Evolutionary conservation across 2,113 vertebrate species (phyloP).

Genomic region (Indicator indicator): DNA sequence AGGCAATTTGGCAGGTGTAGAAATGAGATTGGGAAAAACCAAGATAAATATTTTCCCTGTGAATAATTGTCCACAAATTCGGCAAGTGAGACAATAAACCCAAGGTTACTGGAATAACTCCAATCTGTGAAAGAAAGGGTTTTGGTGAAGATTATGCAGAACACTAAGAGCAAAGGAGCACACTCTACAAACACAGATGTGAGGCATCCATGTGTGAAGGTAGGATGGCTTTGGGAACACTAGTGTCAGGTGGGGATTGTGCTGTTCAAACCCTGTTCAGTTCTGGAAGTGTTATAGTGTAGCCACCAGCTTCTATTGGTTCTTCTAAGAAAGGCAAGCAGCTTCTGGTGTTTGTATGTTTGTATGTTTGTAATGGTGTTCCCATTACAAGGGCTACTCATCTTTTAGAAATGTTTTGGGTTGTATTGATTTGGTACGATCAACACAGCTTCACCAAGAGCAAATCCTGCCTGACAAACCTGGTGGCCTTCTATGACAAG

Average conservation of each 20-base stretch:
- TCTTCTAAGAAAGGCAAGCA: background rate
- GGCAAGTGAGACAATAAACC: conserved; percentile 29
- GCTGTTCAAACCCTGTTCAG: background rate
- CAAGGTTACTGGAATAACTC: background rate
- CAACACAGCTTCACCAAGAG: no score
- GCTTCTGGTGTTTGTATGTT: background rate
- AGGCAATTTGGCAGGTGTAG: conserved; percentile 14
- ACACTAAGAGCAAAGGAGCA: background rate
- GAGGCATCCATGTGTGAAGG: background rate
- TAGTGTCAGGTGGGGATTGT: background rate
- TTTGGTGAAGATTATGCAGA: background rate
- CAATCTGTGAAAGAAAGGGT: background rate
- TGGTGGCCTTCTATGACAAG: no score
- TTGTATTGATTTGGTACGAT: background rate
- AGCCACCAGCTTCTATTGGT: background rate
- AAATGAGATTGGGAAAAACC: conserved; percentile 49
- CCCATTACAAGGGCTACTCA: background rate
- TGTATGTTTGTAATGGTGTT: background rate
- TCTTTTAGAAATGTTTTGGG: background rate
- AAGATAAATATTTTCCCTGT: conserved; percentile 50
- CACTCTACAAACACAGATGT: accelerated
- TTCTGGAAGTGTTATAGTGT: background rate
- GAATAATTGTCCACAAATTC: conserved; percentile 44
- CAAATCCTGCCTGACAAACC: no score
- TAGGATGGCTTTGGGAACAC: background rate